phyloP scores from a whole-genome alignment of 2,888 invertebrate species.

The Agrenia bidenticulata region DNA sequence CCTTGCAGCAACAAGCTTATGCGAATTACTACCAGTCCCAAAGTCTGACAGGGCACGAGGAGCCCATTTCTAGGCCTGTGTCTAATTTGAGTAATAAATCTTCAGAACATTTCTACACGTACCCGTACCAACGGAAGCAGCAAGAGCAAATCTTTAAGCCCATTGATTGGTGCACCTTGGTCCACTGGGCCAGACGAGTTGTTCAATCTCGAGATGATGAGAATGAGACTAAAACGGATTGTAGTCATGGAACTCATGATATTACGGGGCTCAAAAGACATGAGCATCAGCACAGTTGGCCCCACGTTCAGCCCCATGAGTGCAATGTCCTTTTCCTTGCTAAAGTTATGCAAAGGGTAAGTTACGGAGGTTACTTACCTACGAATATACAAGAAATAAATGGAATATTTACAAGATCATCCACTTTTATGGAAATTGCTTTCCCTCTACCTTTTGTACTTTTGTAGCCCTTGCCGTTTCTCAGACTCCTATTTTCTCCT shows the following conservation, averaged over 20 bases:
- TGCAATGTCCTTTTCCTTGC: slow-evolving; percentile 85
- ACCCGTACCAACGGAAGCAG: slow-evolving; percentile 48
- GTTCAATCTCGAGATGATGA: slow-evolving; percentile 52
- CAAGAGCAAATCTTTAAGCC: slow-evolving; percentile 50
- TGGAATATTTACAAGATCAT: slow-evolving; percentile 14
- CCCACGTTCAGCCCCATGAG: slow-evolving; percentile 65
- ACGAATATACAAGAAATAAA: slow-evolving; percentile 1
- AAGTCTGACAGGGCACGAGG: slow-evolving; percentile 48
- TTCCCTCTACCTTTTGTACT: slow-evolving; percentile 15
- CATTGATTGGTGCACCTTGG: slow-evolving; percentile 51
- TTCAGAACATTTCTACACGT: slow-evolving; percentile 53
- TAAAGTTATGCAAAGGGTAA: slow-evolving; percentile 65
- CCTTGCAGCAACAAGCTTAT: slow-evolving; percentile 37
- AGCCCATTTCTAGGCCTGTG: slow-evolving; percentile 50
- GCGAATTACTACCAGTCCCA: slow-evolving; percentile 41
- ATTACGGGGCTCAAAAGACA: slow-evolving; percentile 51
- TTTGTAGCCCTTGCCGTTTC: too few relatives aligned
- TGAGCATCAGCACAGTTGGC: slow-evolving; percentile 52
- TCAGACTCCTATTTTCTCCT: too few relatives aligned
- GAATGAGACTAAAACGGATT: slow-evolving; percentile 47
- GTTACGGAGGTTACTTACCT: too few relatives aligned
- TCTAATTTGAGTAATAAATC: slow-evolving; percentile 53
- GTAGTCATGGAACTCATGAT: slow-evolving; percentile 51
- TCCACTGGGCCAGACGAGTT: slow-evolving; percentile 52
- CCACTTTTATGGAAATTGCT: slow-evolving; percentile 19